Conservation (phyloP, 2,113 vertebrate genomes). For the Peromyscus maniculatus region DNA sequence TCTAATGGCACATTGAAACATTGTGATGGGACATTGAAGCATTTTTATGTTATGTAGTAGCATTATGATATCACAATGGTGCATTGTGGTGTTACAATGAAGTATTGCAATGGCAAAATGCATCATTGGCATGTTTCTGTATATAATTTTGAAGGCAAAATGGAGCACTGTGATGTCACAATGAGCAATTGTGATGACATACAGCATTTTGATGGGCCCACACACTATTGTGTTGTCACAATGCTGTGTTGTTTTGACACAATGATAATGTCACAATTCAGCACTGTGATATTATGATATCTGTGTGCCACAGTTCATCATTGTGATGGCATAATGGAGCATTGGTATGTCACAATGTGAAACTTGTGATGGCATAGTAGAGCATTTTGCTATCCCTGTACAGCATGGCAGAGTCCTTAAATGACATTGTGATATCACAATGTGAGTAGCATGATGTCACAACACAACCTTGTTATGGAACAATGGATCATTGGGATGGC, state of each 20-base stretch:
- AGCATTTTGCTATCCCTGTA: background rate
- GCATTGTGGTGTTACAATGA: background rate
- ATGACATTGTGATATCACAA: background rate
- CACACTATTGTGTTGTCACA: background rate
- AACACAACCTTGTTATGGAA: background rate
- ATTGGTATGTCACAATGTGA: background rate
- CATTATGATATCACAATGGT: background rate
- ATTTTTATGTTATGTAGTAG: background rate
- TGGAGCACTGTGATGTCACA: background rate
- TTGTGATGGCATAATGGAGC: background rate
- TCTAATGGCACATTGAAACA: background rate
- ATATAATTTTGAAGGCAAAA: background rate
- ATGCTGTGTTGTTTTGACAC: background rate
- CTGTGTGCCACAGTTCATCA: background rate
- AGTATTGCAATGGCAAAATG: background rate
- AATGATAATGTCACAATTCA: background rate
- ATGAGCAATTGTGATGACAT: background rate
- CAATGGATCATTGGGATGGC: background rate
- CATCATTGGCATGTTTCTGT: background rate
- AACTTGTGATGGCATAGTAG: background rate
- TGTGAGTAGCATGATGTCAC: background rate
- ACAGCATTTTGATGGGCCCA: background rate
- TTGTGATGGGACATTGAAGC: background rate
- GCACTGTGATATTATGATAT: background rate
- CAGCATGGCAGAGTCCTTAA: background rate